phyloP scores from a whole-genome alignment of 2,797 vertebrate genomes.

The Clarias pachynema region DNA sequence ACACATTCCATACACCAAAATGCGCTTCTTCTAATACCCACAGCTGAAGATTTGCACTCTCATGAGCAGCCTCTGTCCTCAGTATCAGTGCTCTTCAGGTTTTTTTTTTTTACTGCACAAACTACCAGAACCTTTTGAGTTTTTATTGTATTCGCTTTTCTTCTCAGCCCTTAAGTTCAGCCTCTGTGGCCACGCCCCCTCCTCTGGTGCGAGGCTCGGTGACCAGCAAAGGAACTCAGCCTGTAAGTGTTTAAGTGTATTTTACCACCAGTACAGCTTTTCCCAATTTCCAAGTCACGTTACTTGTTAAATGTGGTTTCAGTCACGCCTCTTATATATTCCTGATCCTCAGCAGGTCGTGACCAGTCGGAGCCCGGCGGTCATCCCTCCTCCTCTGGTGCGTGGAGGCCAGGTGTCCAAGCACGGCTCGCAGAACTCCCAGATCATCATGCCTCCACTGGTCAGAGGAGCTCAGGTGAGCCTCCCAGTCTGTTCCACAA shows the following conservation, averaged over 20 bases:
- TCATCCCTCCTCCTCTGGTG: slow-evolving; percentile 91
- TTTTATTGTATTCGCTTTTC: background rate
- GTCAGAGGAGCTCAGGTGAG: slow-evolving; percentile 91
- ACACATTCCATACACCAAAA: background rate
- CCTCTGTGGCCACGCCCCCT: slow-evolving; percentile 83
- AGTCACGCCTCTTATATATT: background rate
- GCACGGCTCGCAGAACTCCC: slow-evolving; percentile 77
- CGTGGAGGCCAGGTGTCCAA: slow-evolving; percentile 88
- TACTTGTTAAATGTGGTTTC: background rate
- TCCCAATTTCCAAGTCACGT: background rate
- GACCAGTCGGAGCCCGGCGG: slow-evolving; percentile 79
- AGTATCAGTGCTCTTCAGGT: background rate
- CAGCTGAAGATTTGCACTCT: background rate
- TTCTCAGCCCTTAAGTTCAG: slow-evolving; percentile 76
- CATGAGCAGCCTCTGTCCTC: background rate
- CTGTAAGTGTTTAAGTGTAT: slow-evolving; percentile 74
- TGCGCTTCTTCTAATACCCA: background rate
- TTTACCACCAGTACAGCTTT: background rate
- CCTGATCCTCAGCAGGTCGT: slow-evolving; percentile 71
- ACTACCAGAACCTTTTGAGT: background rate
- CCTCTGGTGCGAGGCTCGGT: slow-evolving; percentile 86
- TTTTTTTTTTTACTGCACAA: background rate
- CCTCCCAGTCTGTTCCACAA: background rate
- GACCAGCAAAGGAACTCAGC: slow-evolving; percentile 82
- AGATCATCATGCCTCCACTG: slow-evolving; percentile 95